A percentile compares a stretch with the other conserved stretches of the same genome.
Evolutionary conservation across 2,888 invertebrate genomes (phyloP).

Genomic region (Mylabris sibirica): DNA sequence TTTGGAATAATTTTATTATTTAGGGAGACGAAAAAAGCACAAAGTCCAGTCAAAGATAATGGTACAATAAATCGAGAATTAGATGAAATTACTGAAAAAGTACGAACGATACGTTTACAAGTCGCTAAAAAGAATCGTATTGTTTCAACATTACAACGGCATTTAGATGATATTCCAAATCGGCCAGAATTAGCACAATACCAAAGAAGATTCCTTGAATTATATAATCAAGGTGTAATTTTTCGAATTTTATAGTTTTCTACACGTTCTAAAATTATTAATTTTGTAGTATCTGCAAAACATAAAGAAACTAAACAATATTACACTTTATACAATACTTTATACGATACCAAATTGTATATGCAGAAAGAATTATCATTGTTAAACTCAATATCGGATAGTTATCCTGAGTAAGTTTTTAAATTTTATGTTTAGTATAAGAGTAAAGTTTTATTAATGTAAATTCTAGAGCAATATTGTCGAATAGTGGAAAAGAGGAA

Average conservation of each 20-base stretch:
- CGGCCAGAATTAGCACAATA: slow-evolving; percentile 94
- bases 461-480: slow-evolving; percentile 78
- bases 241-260: neutral
- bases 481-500: slow-evolving; percentile 81
- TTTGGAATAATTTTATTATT: slow-evolving; percentile 42
- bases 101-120: slow-evolving; percentile 70
- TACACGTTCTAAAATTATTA: neutral
- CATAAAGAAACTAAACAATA: slow-evolving; percentile 98
- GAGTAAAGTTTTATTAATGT: neutral
- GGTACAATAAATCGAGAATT: slow-evolving; percentile 62
- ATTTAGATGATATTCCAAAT: slow-evolving; percentile 92
- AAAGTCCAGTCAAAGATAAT: slow-evolving; percentile 56
- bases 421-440: slow-evolving; percentile 2
- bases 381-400: slow-evolving; percentile 88
- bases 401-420: slow-evolving; percentile 77
- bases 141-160: slow-evolving; percentile 81
- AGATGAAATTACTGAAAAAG: slow-evolving; percentile 69
- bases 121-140: slow-evolving; percentile 82
- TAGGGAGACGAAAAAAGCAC: slow-evolving; percentile 61
- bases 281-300: slow-evolving; percentile 83
- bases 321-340: slow-evolving; percentile 93
- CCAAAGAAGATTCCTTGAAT: slow-evolving; percentile 92
- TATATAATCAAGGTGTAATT: slow-evolving; percentile 85
- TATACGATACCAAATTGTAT: slow-evolving; percentile 93
- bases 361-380: slow-evolving; percentile 89